Evolutionary conservation across 2,797 vertebrate species (phyloP).

Genomic region (Pogoniulus pusillus): DNA sequence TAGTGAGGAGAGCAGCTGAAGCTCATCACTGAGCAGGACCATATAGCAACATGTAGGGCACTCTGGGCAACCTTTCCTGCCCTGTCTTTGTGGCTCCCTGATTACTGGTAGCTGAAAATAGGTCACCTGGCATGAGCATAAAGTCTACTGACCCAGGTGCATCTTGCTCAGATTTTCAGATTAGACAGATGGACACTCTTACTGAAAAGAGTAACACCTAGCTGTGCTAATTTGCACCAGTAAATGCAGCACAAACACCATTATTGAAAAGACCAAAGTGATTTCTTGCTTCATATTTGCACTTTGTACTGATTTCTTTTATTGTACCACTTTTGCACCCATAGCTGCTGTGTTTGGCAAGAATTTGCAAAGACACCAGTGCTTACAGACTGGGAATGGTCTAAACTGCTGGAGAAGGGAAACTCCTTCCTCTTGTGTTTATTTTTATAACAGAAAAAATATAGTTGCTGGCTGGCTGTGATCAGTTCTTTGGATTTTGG

Average conservation of each 20-base stretch:
- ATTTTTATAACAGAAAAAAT: conserved; percentile 26
- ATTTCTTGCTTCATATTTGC: conserved; percentile 11
- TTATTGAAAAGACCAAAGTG: background rate
- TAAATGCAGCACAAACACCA: background rate
- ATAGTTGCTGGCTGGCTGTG: background rate
- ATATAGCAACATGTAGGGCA: fast-evolving
- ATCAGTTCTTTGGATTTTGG: background rate
- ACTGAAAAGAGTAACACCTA: background rate
- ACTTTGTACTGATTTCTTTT: background rate
- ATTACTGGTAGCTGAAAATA: background rate
- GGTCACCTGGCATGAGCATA: background rate
- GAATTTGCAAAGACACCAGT: background rate
- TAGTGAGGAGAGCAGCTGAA: background rate
- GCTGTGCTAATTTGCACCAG: background rate
- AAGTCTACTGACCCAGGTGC: background rate
- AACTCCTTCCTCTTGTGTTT: conserved; percentile 32
- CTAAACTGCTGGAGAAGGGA: background rate
- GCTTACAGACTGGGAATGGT: conserved; percentile 10
- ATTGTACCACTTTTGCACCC: background rate
- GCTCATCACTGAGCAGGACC: fast-evolving
- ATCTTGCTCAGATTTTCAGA: background rate
- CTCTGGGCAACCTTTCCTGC: fast-evolving
- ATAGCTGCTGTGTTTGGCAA: conserved; percentile 3
- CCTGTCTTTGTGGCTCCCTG: background rate
- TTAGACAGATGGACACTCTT: fast-evolving